Evolutionary conservation across 2,888 invertebrate species (phyloP).

Genomic region (Pristionchus exspectatus): DNA sequence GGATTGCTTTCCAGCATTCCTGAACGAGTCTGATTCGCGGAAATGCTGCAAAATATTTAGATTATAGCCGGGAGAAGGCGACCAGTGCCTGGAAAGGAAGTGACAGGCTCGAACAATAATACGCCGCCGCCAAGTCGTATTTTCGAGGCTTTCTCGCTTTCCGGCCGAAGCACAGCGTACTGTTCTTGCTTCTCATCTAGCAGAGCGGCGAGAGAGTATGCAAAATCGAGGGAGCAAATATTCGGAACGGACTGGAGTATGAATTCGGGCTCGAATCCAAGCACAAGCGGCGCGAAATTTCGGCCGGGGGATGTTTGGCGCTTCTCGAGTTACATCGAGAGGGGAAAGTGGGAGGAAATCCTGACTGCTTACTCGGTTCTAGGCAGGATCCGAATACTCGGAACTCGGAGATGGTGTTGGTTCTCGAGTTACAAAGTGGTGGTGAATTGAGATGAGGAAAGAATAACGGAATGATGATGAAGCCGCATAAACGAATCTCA

Average conservation of each 20-base stretch:
- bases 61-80: neutral
- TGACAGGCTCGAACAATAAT: slow-evolving; percentile 7
- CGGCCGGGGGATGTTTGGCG: neutral
- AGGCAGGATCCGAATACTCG: too few relatives aligned
- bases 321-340: neutral
- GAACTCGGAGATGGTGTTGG: too few relatives aligned
- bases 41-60: neutral
- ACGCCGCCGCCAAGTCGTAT: neutral
- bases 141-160: neutral
- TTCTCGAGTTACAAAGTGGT: too few relatives aligned
- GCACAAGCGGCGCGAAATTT: neutral
- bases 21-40: neutral
- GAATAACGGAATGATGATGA: too few relatives aligned
- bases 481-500: too few relatives aligned
- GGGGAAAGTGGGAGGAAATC: neutral
- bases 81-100: neutral
- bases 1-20: neutral
- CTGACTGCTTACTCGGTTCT: neutral
- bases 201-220: too few relatives aligned
- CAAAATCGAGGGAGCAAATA: neutral
- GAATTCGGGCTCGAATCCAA: neutral
- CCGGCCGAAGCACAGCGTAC: too few relatives aligned
- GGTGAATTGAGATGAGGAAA: too few relatives aligned
- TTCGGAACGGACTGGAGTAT: neutral
- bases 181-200: too few relatives aligned